Evolutionary conservation across 1,140 invertebrate species (phyloP), one percentile per base, ranked within the genome.

Genomic region (Leptinotarsa lineolata): DNA sequence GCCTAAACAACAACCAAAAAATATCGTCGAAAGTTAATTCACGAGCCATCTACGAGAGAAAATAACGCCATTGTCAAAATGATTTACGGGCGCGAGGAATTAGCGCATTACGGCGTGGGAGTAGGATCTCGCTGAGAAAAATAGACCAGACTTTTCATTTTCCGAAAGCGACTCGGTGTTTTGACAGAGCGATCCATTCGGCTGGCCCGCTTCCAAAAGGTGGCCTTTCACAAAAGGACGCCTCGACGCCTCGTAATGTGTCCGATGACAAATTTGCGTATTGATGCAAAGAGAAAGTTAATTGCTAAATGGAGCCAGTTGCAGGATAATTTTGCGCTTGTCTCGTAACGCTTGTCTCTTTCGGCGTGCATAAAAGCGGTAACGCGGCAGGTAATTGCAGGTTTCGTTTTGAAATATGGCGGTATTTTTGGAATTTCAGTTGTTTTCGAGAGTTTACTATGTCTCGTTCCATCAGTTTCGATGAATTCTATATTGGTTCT

Each of bases 261-360:
- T 54, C 48, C 48, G 48, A 16, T 64, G 61, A 64, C 61, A 64
- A 64, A 64, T 64, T 64, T 21, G 61, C 21, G 22, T 64, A 64
- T 64, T 64, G 24, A 30, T 15, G 61, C 24, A 22, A 64, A 64
- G 61, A 64, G 61, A 64, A 22, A 64, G 61, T 22, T 64, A 64
- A 64, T 64, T 64, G 61, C 15, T 64, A 20, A 64, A 64, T 64
- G 61, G 61, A 64, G 20, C 24, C n/a, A 22, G 61, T 20, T 64
- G 24, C 61, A 16, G 61, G 61, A 22, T 64, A 15, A 64, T 64
- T 64, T 20, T 22, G 61, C 61, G 61, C 6, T 64, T 6, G 21
- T 64, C 24, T 15, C 24, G 61, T 22, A 30, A 64, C 24, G 22
- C 30, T 39, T 8, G 30, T 39, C 8, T 39, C 8, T 11, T 39